phyloP scores from a whole-genome alignment of 2,797 vertebrate species.

The Enteromius treurensis region DNA sequence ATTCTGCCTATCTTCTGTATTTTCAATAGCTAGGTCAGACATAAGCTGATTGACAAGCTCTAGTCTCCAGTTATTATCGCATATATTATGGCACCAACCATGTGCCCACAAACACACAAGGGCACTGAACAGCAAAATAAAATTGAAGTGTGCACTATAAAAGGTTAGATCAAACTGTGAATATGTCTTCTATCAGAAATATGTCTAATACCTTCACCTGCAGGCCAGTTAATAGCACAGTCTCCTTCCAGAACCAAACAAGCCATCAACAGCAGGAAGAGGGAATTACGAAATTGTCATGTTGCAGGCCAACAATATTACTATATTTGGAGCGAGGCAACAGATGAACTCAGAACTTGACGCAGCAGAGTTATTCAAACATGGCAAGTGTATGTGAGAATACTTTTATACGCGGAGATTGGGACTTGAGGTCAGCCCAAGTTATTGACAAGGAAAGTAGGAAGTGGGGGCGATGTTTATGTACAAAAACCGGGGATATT shows the following conservation, averaged over 20 bases:
- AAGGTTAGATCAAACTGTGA: neutral
- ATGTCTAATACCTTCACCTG: conserved; percentile 20
- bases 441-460: conserved; percentile 3
- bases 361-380: conserved; percentile 44
- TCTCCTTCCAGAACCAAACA: conserved; percentile 24
- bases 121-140: neutral
- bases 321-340: conserved; percentile 61
- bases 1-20: neutral
- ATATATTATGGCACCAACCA: neutral
- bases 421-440: conserved; percentile 5
- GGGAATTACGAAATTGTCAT: conserved; percentile 57
- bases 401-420: neutral
- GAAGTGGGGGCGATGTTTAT: neutral
- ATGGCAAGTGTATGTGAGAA: conserved; percentile 40
- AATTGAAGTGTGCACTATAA: neutral
- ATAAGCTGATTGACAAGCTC: neutral
- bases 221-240: conserved; percentile 1
- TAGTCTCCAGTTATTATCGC: neutral
- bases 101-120: conserved; percentile 1
- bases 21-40: neutral
- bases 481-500: neutral
- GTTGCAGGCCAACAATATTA: conserved; percentile 55
- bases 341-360: conserved; percentile 52
- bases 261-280: conserved; percentile 46
- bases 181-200: neutral